Conservation (phyloP, 2,888 invertebrate genomes). For the Pelosia muscerda region DNA sequence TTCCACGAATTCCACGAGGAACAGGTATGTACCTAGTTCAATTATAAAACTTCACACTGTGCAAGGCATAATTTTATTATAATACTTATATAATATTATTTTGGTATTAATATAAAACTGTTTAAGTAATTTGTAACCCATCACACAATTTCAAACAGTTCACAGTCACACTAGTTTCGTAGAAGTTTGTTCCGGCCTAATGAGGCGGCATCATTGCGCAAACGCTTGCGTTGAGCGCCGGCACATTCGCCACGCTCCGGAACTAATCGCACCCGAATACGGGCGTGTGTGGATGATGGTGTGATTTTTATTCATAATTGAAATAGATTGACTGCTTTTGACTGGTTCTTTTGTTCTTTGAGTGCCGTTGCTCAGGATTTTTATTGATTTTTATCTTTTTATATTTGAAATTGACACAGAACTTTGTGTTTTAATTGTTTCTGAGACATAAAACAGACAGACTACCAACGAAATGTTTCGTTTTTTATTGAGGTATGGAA, state of each 20-base stretch:
- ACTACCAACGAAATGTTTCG: not conserved
- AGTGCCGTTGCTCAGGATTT: constrained; percentile 22
- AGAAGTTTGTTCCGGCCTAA: constrained; percentile 79
- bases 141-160: constrained; percentile 38
- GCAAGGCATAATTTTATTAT: too few species aligned
- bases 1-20: not conserved
- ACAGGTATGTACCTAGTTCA: too few species aligned
- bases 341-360: constrained; percentile 30
- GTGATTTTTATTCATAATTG: constrained; percentile 62
- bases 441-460: not conserved
- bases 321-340: constrained; percentile 45
- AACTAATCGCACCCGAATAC: constrained; percentile 81
- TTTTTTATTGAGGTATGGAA: not conserved
- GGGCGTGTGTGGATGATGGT: constrained; percentile 69
- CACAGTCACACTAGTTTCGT: constrained; percentile 50
- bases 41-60: not conserved
- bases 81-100: not conserved
- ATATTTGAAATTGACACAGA: not conserved
- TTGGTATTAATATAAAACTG: constrained; percentile 1
- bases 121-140: not conserved
- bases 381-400: constrained; percentile 12
- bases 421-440: not conserved
- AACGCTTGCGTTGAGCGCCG: constrained; percentile 71
- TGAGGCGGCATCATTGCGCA: constrained; percentile 79
- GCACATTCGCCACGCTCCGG: constrained; percentile 78